Evolutionary conservation across 2,888 invertebrate species (phyloP).

Genomic region (Herminia tarsipennalis): DNA sequence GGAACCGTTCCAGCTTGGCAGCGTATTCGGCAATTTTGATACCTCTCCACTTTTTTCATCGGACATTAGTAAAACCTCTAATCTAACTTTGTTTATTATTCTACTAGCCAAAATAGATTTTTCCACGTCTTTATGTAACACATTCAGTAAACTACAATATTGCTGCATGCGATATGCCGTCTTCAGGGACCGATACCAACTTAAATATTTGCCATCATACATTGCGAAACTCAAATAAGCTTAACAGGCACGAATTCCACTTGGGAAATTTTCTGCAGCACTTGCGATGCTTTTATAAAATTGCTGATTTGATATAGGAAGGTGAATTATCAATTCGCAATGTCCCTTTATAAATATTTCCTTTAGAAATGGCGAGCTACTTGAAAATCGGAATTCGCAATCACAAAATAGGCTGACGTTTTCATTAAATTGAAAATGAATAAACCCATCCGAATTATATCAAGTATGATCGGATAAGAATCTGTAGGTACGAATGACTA

Average conservation of each 20-base stretch:
- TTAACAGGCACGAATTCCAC: slow-evolving; percentile 29
- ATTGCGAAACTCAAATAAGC: slow-evolving; percentile 31
- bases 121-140: slow-evolving; percentile 12
- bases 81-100: slow-evolving; percentile 42
- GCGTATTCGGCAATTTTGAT: slow-evolving; percentile 61
- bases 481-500: slow-evolving; percentile 45
- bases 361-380: slow-evolving; percentile 18
- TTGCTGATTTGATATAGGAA: slow-evolving; percentile 33
- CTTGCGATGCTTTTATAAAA: slow-evolving; percentile 29
- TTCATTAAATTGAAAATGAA: slow-evolving; percentile 48
- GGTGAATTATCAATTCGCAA: slow-evolving; percentile 38
- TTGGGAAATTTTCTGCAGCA: slow-evolving; percentile 31
- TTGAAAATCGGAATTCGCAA: slow-evolving; percentile 32
- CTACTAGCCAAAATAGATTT: slow-evolving; percentile 3
- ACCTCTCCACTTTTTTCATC: slow-evolving; percentile 57
- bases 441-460: slow-evolving; percentile 47
- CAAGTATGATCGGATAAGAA: slow-evolving; percentile 51
- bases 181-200: slow-evolving; percentile 15
- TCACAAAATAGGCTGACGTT: slow-evolving; percentile 43
- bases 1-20: slow-evolving; percentile 68
- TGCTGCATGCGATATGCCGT: slow-evolving; percentile 13
- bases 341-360: slow-evolving; percentile 29
- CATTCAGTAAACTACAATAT: slow-evolving; percentile 16
- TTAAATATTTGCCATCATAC: slow-evolving; percentile 38
- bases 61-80: slow-evolving; percentile 52